Conservation (phyloP, 2,113 vertebrate species). For the Coregonus clupeaformis region DNA sequence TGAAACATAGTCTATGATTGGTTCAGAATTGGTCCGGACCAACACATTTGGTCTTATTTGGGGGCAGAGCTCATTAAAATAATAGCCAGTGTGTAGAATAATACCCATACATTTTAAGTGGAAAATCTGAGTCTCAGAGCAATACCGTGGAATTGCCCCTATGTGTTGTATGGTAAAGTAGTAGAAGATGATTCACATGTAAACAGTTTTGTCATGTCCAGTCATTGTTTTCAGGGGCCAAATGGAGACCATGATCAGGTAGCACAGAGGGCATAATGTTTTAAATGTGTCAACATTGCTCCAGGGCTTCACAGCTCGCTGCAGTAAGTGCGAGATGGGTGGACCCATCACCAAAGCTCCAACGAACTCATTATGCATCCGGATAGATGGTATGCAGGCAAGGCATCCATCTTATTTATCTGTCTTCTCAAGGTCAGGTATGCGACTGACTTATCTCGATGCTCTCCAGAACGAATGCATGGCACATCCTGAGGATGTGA, state of each 20-base stretch:
- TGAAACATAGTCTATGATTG: no score
- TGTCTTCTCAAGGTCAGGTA: neutral
- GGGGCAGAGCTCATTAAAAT: no score
- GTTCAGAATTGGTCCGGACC: no score
- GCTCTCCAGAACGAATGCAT: constrained; percentile 42
- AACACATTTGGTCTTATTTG: no score
- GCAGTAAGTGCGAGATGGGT: constrained; percentile 6
- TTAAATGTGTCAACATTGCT: neutral
- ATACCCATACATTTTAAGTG: no score
- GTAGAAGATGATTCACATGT: neutral
- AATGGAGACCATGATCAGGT: constrained; percentile 5
- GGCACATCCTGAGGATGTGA: constrained; percentile 67
- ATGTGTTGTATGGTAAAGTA: no score
- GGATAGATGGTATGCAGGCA: neutral
- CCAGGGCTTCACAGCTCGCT: neutral
- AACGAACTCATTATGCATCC: constrained; percentile 2
- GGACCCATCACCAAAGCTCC: neutral
- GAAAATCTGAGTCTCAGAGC: no score
- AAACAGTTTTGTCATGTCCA: neutral
- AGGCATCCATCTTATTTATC: neutral
- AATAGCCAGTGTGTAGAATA: no score
- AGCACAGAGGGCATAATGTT: neutral
- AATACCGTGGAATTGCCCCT: no score
- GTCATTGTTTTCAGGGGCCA: constrained; percentile 17
- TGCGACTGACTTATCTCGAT: neutral